phyloP scores from a whole-genome alignment of 2,888 invertebrate genomes.

The Shargacucullia verbasci region DNA sequence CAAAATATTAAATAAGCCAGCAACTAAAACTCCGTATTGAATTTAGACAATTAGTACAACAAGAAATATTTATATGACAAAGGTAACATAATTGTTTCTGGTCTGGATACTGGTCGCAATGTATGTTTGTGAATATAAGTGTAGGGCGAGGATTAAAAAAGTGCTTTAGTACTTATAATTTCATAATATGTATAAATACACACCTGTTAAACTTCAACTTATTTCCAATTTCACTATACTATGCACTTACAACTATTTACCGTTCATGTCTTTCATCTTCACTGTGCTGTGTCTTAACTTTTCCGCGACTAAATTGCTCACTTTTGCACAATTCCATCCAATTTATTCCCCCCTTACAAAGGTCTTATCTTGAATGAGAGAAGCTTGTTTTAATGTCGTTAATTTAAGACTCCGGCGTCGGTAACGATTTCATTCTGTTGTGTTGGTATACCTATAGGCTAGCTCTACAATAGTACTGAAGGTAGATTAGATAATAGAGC shows the following conservation, averaged over 20 bases:
- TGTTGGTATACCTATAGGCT: constrained; percentile 45
- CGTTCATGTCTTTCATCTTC: constrained; percentile 4
- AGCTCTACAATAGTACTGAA: constrained; percentile 51
- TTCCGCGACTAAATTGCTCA: constrained; percentile 51
- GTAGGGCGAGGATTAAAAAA: too few species aligned
- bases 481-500: constrained; percentile 43
- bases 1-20: too few species aligned
- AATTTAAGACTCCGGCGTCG: constrained; percentile 76
- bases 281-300: constrained; percentile 33
- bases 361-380: constrained; percentile 83
- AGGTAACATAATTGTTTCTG: too few species aligned
- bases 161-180: too few species aligned
- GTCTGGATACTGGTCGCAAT: too few species aligned
- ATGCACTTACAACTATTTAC: neutral
- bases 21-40: too few species aligned
- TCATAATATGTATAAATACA: too few species aligned
- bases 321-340: constrained; percentile 73
- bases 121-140: too few species aligned
- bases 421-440: constrained; percentile 81
- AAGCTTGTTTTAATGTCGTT: constrained; percentile 85
- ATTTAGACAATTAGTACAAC: too few species aligned
- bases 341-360: constrained; percentile 80
- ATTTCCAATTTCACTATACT: too few species aligned
- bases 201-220: too few species aligned
- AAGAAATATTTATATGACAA: too few species aligned